phyloP scores from a whole-genome alignment of 1,140 invertebrate genomes.

The Drosophila littoralis region DNA sequence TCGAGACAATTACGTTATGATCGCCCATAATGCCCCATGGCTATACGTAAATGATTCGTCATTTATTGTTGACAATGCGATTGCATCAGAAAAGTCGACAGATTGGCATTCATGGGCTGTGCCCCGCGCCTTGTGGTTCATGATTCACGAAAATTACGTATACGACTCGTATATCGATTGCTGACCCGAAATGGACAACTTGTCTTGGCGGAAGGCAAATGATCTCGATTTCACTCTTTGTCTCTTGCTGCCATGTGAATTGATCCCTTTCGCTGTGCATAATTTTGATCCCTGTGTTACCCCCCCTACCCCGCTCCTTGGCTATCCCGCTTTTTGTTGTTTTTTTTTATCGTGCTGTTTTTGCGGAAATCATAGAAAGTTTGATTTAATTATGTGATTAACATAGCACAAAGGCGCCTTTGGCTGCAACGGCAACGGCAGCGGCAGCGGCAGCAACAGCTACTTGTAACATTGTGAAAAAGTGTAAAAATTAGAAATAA shows the following conservation, averaged over 20 bases:
- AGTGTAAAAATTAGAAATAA: conserved; percentile 77
- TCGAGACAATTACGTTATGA: conserved; percentile 13
- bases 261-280: conserved; percentile 37
- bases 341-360: conserved; percentile 7
- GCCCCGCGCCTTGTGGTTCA: not conserved
- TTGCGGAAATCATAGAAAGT: conserved; percentile 77
- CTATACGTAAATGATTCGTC: conserved; percentile 4
- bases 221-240: not conserved
- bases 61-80: conserved; percentile 22
- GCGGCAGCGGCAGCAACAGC: conserved; percentile 19
- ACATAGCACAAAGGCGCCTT: conserved; percentile 76
- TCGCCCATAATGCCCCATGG: not conserved
- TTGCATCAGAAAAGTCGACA: conserved; percentile 19
- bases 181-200: too few species aligned
- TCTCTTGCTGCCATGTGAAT: not conserved
- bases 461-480: conserved; percentile 61
- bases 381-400: conserved; percentile 82
- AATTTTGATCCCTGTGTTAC: conserved; percentile 13
- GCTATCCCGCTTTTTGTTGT: conserved; percentile 8
- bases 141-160: conserved; percentile 45
- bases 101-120: conserved; percentile 23
- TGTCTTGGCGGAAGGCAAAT: too few species aligned
- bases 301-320: not conserved
- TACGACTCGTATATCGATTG: conserved; percentile 19
- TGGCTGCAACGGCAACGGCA: conserved; percentile 8